phyloP scores from a whole-genome alignment of 2,888 invertebrate genomes.

The Lottia gigantea region DNA sequence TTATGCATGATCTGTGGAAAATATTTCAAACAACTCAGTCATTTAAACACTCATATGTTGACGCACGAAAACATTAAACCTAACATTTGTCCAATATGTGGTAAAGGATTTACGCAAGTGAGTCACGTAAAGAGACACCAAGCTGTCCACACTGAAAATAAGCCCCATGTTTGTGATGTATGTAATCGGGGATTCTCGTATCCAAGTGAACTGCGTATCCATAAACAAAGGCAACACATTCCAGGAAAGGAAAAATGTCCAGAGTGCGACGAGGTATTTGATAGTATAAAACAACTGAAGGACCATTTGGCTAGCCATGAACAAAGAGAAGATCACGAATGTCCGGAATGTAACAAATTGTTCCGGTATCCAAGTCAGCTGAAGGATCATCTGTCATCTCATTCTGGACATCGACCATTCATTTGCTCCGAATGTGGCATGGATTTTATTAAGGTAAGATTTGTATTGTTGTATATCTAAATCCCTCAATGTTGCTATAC shows the following conservation, averaged over 20 bases:
- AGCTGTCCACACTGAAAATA: constrained; percentile 59
- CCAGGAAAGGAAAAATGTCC: constrained; percentile 49
- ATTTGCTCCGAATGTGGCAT: constrained; percentile 68
- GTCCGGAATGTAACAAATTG: constrained; percentile 53
- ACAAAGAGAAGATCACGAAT: constrained; percentile 51
- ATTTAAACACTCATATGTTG: constrained; percentile 67
- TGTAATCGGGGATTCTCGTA: constrained; percentile 64
- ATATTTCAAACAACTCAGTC: constrained; percentile 66
- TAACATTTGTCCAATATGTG: constrained; percentile 62
- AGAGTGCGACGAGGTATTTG: constrained; percentile 54
- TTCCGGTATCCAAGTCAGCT: constrained; percentile 68
- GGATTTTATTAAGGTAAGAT: constrained; percentile 67
- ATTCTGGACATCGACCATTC: constrained; percentile 64
- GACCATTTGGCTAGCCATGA: constrained; percentile 49
- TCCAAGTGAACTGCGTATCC: constrained; percentile 61
- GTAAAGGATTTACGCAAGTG: constrained; percentile 65
- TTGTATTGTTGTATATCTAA: no score
- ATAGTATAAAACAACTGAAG: constrained; percentile 44
- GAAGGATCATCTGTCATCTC: constrained; percentile 64
- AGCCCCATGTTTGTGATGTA: constrained; percentile 59
- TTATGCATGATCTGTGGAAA: constrained; percentile 66
- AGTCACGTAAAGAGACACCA: constrained; percentile 66
- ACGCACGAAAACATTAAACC: constrained; percentile 66
- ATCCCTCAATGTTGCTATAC: no score
- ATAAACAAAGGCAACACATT: constrained; percentile 50